Evolutionary conservation across 1,140 invertebrate genomes (phyloP), one percentile per base, ranked within the genome.

Genomic region (Drosophila busckii): DNA sequence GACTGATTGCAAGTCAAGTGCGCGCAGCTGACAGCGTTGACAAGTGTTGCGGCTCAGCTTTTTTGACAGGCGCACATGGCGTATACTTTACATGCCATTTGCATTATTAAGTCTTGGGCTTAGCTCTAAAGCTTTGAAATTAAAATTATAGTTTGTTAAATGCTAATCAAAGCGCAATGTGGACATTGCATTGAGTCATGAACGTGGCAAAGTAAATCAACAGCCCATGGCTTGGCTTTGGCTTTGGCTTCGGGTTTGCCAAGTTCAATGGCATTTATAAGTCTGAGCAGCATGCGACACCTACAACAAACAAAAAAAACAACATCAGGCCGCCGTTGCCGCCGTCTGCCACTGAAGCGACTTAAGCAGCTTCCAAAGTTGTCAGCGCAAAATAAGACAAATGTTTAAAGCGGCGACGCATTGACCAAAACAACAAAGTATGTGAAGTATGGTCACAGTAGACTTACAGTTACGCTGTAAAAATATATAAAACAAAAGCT

Each of bases 381-480:
- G 75, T 82, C 75, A 75, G 65, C 75, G 69, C 49, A 75, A 82
- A 82, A 82, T 63, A 82, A 82, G 75, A 82, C 76, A 82, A 82
- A 82, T 82, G 75, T 82, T 82, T 37, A 35, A 70, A 38, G 32
- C 25, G 71, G 62, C 62, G 56, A 73, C 66, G 50, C 42, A 58
- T 13, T 52, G 61, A 58, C 48, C 37, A 50, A 60, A 10, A 9
- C 4, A 42, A 54, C 16, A 37, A 54, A 69, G 31, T 35, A 40
- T 20, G 35, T 1, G 22, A 32, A 4, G 17, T 20, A 22, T 15
- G 9, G 3, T n/a, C n/a, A n/a, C n/a, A n/a, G n/a, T n/a, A n/a
- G n/a, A n/a, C n/a, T n/a, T n/a, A n/a, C n/a, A n/a, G n/a, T n/a
- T n/a, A n/a, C n/a, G n/a, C n/a, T n/a, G n/a, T n/a, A n/a, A n/a